phyloP scores from a whole-genome alignment of 2,113 vertebrate genomes.

The Channa argus region DNA sequence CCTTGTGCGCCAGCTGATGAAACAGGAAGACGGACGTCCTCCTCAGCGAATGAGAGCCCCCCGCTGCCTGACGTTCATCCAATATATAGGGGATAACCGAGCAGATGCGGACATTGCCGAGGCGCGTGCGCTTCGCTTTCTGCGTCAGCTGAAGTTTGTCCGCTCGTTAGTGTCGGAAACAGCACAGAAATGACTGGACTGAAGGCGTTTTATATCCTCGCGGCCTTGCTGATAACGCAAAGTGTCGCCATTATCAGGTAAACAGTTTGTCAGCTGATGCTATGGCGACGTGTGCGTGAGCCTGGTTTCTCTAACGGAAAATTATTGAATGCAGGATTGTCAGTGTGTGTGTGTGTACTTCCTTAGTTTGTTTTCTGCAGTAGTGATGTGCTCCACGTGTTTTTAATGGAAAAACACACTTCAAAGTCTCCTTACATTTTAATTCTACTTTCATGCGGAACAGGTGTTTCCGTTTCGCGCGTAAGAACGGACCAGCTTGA shows the following conservation, averaged over 20 bases:
- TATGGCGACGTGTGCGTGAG: no score
- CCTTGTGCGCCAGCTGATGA: not conserved
- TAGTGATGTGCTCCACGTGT: not conserved
- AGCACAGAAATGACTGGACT: constrained; percentile 41
- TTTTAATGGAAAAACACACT: not conserved
- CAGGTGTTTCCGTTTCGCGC: no score
- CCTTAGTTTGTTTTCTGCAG: not conserved
- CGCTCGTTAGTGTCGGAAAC: not conserved
- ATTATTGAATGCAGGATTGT: no score
- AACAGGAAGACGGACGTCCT: not conserved
- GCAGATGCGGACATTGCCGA: constrained; percentile 37
- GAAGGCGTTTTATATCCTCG: constrained; percentile 17
- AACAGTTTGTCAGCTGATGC: not conserved
- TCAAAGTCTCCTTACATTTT: no score
- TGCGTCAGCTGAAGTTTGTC: not conserved
- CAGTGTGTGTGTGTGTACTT: not conserved
- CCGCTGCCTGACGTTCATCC: constrained; percentile 14
- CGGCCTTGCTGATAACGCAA: constrained; percentile 54
- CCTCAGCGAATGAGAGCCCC: constrained; percentile 50
- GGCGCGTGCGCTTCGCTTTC: not conserved
- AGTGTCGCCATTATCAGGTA: constrained; percentile 75
- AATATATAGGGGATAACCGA: constrained; percentile 59
- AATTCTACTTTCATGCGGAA: no score
- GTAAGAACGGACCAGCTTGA: no score
- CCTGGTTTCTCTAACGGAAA: no score